These are phyloP conservation scores for Camponotus fellah DNA, from an alignment of 2,888 invertebrate genomes.

Conservation along the genomic window DNA sequence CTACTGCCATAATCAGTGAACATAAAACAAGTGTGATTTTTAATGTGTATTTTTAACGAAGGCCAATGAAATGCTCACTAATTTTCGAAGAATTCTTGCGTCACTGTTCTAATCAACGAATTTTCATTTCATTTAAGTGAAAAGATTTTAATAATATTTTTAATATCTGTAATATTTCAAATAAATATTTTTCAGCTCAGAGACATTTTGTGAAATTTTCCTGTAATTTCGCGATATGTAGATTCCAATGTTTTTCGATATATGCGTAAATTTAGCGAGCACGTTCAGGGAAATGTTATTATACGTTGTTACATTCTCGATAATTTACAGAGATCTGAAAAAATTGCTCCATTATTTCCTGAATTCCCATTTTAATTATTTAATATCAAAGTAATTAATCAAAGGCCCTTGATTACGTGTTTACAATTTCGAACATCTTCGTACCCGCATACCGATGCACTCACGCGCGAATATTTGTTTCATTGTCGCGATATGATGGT, in stretches of 20 bases:
- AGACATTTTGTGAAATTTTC: slow-evolving; percentile 28
- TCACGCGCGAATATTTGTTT: not conserved
- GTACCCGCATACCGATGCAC: slow-evolving; percentile 3
- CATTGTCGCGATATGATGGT: slow-evolving; percentile 12
- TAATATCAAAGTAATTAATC: slow-evolving; percentile 60
- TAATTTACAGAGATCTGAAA: slow-evolving; percentile 28
- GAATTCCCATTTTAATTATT: slow-evolving; percentile 49
- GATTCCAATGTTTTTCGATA: slow-evolving; percentile 21
- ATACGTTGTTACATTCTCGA: slow-evolving; percentile 5
- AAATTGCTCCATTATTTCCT: not conserved
- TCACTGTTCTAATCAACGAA: too few species aligned
- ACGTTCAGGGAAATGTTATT: slow-evolving; percentile 12
- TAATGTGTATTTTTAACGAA: too few species aligned
- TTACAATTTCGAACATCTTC: slow-evolving; percentile 43
- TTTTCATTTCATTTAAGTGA: too few species aligned
- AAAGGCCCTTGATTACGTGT: slow-evolving; percentile 19
- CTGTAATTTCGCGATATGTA: slow-evolving; percentile 21
- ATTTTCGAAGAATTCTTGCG: too few species aligned
- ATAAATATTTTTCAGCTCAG: slow-evolving; percentile 19
- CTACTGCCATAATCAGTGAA: too few species aligned
- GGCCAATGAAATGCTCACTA: too few species aligned
- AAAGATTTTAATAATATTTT: not conserved
- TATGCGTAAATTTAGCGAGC: slow-evolving; percentile 17
- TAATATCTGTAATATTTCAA: slow-evolving; percentile 26
- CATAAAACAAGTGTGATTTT: too few species aligned